Conservation (phyloP, 1,140 invertebrate genomes). For the Eriosoma lanigerum region DNA sequence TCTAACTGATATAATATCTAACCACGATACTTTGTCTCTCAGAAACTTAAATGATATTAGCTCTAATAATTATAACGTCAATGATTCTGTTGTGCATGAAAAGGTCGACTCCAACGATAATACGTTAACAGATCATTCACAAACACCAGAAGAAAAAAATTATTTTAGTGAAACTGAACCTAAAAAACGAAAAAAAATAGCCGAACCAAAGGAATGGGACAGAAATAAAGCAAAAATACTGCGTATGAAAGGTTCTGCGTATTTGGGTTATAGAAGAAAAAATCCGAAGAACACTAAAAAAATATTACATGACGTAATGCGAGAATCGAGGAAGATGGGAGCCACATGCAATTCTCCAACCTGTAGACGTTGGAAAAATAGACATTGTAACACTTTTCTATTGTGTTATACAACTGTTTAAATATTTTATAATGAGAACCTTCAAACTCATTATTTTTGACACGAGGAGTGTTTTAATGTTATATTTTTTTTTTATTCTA, state of each 20-base stretch:
- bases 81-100: not conserved
- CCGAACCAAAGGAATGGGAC: not conserved
- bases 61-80: not conserved
- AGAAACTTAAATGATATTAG: not conserved
- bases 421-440: too few species aligned
- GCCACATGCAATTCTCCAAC: too few species aligned
- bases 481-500: too few species aligned
- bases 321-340: not conserved
- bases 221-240: not conserved
- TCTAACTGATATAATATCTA: not conserved
- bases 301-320: not conserved
- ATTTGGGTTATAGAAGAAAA: conserved; percentile 1
- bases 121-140: not conserved
- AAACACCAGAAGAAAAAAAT: not conserved
- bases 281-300: not conserved
- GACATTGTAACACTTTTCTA: not conserved
- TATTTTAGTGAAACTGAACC: not conserved
- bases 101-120: not conserved
- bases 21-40: not conserved
- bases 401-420: too few species aligned
- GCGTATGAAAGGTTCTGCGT: not conserved
- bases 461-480: too few species aligned
- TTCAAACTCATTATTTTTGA: too few species aligned
- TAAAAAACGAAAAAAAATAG: not conserved
- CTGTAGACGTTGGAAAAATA: not conserved